Base-by-base conservation (phyloP, 2,888 invertebrate species). In the Drosophila quasianomalipes region DNA sequence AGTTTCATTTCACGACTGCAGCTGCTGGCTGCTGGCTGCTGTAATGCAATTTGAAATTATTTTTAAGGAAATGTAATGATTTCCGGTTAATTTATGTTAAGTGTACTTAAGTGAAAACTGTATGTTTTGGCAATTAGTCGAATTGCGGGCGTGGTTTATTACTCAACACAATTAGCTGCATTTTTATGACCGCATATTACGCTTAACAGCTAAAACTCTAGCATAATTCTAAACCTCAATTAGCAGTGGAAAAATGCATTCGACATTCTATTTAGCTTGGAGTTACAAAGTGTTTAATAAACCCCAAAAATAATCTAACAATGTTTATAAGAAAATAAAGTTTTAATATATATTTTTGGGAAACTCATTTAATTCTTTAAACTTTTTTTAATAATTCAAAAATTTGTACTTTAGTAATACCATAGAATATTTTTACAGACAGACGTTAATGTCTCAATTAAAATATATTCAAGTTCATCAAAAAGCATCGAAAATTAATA, bases 71-170 rank as follows among this genome's bases (percentile, higher is more conserved):
- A 82, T 67, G 70, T 79, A 82, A 90, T 90, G 77, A 86, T 90
- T 89, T 81, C 51, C 55, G 72, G 85, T 76, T 86, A 86, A 85
- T 90, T 90, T 90, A 89, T 86, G 85, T 89, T 85, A 86, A 85
- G 90, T 86, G 87, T 82, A 73, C 90, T 81, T 86, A 86, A 89
- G 84, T 81, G 87, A 89, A 86, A 86, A 89, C 83, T 86, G 79
- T 86, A 73, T 76, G 69, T 79, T 79, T 79, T 74, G 57, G 69
- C 81, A 83, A 88, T 90, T 89, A 83, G 84, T 76, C 75, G 68
- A 74, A 64, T 22, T 61, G 60, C 37, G 79, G 82, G 79, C 82
- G 79, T 79, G 79, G 82, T 73, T 77, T 79, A 81, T 79, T 62
- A 68, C 35, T n/a, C 72, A 22, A 68, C 61, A 79, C 79, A 79